phyloP scores from a whole-genome alignment of 2,888 invertebrate species.

The Noctua janthe region DNA sequence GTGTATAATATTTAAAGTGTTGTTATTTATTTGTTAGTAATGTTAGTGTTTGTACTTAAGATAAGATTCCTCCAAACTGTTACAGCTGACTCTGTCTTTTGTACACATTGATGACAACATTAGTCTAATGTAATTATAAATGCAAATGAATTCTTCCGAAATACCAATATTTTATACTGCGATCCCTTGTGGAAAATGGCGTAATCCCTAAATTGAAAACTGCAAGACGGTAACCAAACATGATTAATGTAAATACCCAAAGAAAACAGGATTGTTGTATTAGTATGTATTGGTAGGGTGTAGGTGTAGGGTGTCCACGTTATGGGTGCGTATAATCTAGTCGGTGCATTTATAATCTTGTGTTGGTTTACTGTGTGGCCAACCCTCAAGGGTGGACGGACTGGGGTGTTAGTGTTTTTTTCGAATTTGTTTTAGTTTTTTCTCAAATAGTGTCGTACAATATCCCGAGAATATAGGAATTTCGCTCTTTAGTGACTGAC shows the following conservation, averaged over 20 bases:
- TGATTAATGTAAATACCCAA: slow-evolving; percentile 70
- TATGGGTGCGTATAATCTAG: slow-evolving; percentile 57
- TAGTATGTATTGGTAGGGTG: slow-evolving; percentile 54
- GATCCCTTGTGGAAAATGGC: background rate
- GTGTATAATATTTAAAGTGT: too few relatives aligned
- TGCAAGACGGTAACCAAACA: slow-evolving; percentile 35
- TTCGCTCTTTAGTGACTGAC: too few relatives aligned
- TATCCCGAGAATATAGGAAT: too few relatives aligned
- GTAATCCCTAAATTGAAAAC: slow-evolving; percentile 43
- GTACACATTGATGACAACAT: too few relatives aligned
- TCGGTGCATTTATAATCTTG: slow-evolving; percentile 68
- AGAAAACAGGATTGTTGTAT: slow-evolving; percentile 68
- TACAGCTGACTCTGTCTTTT: too few relatives aligned
- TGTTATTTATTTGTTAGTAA: too few relatives aligned
- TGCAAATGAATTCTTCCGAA: background rate
- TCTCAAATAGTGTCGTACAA: background rate
- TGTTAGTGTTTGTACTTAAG: too few relatives aligned
- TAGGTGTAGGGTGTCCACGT: slow-evolving; percentile 40
- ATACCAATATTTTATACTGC: background rate
- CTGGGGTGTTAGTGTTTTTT: slow-evolving; percentile 6
- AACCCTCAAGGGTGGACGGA: slow-evolving; percentile 38
- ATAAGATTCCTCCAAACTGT: too few relatives aligned
- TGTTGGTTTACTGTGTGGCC: slow-evolving; percentile 41
- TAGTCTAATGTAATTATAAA: background rate
- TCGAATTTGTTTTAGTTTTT: background rate